phyloP scores from a whole-genome alignment of 2,797 vertebrate species.

The Lophura swinhoii region DNA sequence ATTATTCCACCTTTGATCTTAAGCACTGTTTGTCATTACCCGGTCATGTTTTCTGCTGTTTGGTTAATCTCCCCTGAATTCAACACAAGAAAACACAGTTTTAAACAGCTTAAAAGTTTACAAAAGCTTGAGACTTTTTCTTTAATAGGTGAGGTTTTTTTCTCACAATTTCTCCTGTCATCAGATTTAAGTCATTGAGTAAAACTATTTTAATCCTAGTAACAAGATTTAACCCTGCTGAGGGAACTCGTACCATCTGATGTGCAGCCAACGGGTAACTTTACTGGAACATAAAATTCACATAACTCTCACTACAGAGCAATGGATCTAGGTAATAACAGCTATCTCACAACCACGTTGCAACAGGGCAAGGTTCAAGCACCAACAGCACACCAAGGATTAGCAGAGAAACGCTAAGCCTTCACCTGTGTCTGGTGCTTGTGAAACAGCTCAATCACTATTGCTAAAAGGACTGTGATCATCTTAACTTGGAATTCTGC shows the following conservation, averaged over 20 bases:
- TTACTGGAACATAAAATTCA: neutral
- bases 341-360: neutral
- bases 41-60: neutral
- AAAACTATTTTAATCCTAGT: neutral
- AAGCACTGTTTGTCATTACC: neutral
- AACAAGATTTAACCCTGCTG: neutral
- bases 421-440: neutral
- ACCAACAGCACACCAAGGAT: neutral
- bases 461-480: neutral
- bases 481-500: neutral
- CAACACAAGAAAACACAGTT: constrained; percentile 20
- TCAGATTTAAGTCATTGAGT: neutral
- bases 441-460: constrained; percentile 3
- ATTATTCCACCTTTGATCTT: constrained; percentile 28
- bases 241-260: neutral
- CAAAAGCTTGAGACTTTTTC: neutral
- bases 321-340: neutral
- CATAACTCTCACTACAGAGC: neutral
- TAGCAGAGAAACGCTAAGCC: neutral
- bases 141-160: neutral
- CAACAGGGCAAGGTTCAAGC: neutral
- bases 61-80: neutral
- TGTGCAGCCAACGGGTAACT: neutral
- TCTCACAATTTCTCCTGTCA: neutral
- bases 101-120: neutral